Percentiles rank a stretch among this genome's conserved stretches.
Evolutionary conservation across 30 jellyfish, hydroid and myxozoan genomes (phyloP).

Genomic region (Sanderia malayensis): DNA sequence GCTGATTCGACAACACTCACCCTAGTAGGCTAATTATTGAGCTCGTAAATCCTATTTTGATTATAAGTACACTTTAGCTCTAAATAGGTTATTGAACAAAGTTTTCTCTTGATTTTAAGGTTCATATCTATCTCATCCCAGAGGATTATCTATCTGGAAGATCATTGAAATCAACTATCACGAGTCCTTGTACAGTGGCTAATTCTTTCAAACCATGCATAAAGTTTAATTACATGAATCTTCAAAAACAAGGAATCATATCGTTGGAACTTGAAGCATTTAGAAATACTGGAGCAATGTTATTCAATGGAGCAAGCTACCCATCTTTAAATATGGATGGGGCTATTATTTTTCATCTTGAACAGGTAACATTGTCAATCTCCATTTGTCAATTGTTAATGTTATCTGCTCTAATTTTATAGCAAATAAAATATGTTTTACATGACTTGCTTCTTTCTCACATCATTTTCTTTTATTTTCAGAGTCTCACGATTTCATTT

Average conservation of each 20-base stretch:
- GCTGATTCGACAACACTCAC: no score
- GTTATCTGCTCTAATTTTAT: no score
- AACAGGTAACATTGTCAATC: slow-evolving; percentile 30
- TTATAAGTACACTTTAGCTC: no score
- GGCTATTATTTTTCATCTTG: slow-evolving; percentile 36
- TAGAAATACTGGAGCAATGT: slow-evolving; percentile 21
- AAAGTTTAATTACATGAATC: slow-evolving; percentile 37
- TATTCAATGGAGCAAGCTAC: slow-evolving; percentile 34
- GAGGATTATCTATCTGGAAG: slow-evolving; percentile 23
- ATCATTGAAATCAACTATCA: slow-evolving; percentile 9
- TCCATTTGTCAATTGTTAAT: no score
- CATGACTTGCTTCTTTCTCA: slow-evolving; percentile 1
- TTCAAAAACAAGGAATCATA: slow-evolving; percentile 44
- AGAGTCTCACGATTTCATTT: slow-evolving; percentile 35
- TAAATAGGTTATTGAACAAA: no score
- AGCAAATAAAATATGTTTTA: no score
- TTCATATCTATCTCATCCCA: slow-evolving; percentile 61
- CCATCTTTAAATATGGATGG: slow-evolving; percentile 60
- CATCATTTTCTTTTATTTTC: neutral
- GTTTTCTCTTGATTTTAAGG: slow-evolving; percentile 38
- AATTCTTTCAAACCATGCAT: slow-evolving; percentile 35
- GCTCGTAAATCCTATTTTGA: no score
- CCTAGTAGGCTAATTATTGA: no score
- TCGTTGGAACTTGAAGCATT: slow-evolving; percentile 63
- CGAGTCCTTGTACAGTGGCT: slow-evolving; percentile 64